phyloP scores from a whole-genome alignment of 2,113 vertebrate species.

The Anser brachyrhynchus region DNA sequence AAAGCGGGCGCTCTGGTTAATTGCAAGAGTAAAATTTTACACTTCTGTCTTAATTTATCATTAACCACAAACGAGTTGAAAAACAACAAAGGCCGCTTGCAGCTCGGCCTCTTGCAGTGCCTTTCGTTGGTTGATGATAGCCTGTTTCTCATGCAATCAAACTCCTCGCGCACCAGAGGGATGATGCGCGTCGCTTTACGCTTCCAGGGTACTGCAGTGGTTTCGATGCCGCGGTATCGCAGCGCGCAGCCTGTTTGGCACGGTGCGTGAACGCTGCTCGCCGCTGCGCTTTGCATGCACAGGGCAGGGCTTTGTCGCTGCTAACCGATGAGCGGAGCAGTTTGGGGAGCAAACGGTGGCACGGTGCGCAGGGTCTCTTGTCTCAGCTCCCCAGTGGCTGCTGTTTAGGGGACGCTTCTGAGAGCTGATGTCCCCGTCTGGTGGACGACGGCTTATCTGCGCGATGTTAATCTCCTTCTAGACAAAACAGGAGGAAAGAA shows the following conservation, averaged over 20 bases:
- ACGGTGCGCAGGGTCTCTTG: fast-evolving
- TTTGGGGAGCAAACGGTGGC: fast-evolving
- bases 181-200: not conserved
- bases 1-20: not conserved
- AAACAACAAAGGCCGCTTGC: not conserved
- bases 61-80: not conserved
- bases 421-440: not conserved
- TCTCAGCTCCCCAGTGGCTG: not conserved
- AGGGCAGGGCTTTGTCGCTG: not conserved
- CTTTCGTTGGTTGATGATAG: too few species aligned
- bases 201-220: not conserved
- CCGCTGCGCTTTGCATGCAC: not conserved
- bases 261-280: not conserved
- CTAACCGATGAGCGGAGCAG: fast-evolving
- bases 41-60: not conserved
- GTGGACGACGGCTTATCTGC: not conserved
- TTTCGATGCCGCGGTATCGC: not conserved
- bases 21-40: not conserved
- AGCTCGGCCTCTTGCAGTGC: not conserved
- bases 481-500: slow-evolving; percentile 97
- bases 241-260: not conserved
- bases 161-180: not conserved
- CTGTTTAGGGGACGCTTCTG: fast-evolving
- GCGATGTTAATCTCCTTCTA: slow-evolving; percentile 18
- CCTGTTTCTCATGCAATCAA: not conserved